Evolutionary conservation across 2,113 vertebrate genomes (phyloP).

Genomic region (Hydropotes inermis): DNA sequence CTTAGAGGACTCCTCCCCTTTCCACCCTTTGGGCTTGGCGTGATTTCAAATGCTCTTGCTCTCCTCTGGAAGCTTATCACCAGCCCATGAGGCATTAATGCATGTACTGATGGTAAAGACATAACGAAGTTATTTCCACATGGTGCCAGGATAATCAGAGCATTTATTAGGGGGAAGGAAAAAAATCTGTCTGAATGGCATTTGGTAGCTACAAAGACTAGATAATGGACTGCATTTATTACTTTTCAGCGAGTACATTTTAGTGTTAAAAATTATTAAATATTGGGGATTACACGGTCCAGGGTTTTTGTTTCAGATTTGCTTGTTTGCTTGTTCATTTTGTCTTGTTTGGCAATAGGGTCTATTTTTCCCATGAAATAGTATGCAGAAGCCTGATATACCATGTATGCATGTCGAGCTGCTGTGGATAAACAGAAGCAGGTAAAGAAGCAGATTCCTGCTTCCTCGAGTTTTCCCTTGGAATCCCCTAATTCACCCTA

Average conservation of each 20-base stretch:
- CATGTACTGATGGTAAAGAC: not conserved
- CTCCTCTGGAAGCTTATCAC: not conserved
- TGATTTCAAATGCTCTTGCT: not conserved
- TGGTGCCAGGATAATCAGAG: constrained; percentile 40
- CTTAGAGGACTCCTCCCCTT: not conserved
- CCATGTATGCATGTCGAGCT: not conserved
- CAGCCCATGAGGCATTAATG: not conserved
- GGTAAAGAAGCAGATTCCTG: not conserved
- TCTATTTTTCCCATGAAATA: not conserved
- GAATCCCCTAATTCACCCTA: not conserved
- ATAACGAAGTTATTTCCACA: not conserved
- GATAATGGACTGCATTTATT: not conserved
- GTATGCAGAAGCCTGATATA: not conserved
- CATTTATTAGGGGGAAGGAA: not conserved
- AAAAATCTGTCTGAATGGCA: constrained; percentile 6
- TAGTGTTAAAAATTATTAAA: constrained; percentile 31
- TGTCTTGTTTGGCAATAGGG: not conserved
- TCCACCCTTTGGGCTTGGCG: not conserved
- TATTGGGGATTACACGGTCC: not conserved
- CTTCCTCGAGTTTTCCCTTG: not conserved
- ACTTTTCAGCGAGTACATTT: constrained; percentile 1
- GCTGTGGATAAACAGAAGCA: not conserved
- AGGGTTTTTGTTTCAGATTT: constrained; percentile 32
- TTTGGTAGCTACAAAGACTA: constrained; percentile 10
- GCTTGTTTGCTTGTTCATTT: constrained; percentile 26